These are phyloP conservation scores for Drosophila borborema DNA, from an alignment of 2,888 invertebrate genomes.

Conservation along the genomic window DNA sequence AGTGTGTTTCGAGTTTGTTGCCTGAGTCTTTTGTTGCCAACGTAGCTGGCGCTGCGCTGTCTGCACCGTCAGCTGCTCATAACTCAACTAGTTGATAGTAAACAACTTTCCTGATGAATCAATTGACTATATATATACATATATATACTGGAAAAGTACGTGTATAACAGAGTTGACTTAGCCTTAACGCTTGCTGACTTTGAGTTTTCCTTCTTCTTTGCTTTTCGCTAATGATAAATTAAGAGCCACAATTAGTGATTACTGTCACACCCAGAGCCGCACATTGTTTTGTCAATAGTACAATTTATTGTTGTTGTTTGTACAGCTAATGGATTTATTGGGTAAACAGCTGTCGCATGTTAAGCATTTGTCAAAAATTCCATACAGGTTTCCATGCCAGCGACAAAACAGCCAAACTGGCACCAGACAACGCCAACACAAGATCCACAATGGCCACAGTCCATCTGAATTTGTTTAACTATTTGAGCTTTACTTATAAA, in stretches of 20 bases:
- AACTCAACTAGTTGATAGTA: slow-evolving; percentile 19
- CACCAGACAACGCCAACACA: slow-evolving; percentile 32
- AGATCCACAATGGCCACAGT: background rate
- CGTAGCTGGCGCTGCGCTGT: slow-evolving; percentile 67
- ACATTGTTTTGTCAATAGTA: slow-evolving; percentile 67
- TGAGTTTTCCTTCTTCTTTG: background rate
- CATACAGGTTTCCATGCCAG: slow-evolving; percentile 55
- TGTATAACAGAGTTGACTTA: background rate
- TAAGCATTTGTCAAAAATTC: slow-evolving; percentile 75
- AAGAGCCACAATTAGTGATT: slow-evolving; percentile 65
- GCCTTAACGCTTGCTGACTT: background rate
- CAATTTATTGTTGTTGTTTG: slow-evolving; percentile 63
- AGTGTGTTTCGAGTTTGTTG: slow-evolving; percentile 62
- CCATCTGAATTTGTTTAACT: slow-evolving; percentile 25
- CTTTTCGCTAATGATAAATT: slow-evolving; percentile 61
- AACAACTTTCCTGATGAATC: slow-evolving; percentile 28
- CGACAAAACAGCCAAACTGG: slow-evolving; percentile 48
- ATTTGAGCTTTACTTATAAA: slow-evolving; percentile 19
- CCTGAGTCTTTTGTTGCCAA: slow-evolving; percentile 72
- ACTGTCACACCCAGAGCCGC: slow-evolving; percentile 67
- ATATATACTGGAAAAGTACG: background rate
- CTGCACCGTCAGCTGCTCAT: slow-evolving; percentile 44
- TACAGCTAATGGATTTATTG: slow-evolving; percentile 78
- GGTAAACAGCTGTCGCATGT: slow-evolving; percentile 77
- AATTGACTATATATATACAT: slow-evolving; percentile 5